Evolutionary conservation across 2,113 vertebrate species (phyloP), one percentile per base, ranked within the genome.

Genomic region (Thymallus thymallus): DNA sequence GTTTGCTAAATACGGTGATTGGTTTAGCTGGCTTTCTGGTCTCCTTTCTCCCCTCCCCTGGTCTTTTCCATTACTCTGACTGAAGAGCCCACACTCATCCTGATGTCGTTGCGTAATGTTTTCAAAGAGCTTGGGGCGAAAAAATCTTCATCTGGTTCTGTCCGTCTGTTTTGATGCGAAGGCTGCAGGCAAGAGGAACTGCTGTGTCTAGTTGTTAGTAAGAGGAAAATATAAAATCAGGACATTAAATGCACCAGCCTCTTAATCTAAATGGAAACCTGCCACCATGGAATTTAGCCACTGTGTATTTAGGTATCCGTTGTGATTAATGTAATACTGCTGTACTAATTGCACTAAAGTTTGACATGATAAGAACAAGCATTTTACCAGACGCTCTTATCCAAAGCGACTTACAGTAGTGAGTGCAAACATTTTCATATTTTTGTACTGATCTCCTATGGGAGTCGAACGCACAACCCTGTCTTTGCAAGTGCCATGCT

Each of bases 1-100:
- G 88, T 91, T 90, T 88, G 85, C 90, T 91, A 90, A 93, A 90
- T 89, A 88, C 86, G 84, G 67, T 80, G 82, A 88, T 89, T 87
- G 80, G 79, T 85, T 89, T 89, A 85, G 84, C 77, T n/a, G 32
- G 81, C 82, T 80, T 73, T 74, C 72, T 63, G 63, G 22, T 45
- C 26, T 70, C 14, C 13, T 60, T 68, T 60, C 32, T 13, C 32
- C 23, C 23, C 48, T 0, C 51, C 3, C 12, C 51, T 5, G 23
- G 12, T 32, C 29, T 58, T 76, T 71, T 86, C 68, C 72, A 79
- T 84, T 78, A 74, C 80, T 55, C 77, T 72, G 56, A 70, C 80
- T 48, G 84, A 87, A 75, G 79, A 86, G 83, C 71, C 85, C 85
- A 85, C 80, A 73, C 87, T 90, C 88, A 82, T 80, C 67, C 86